These are phyloP conservation scores for Leucosticte australis DNA, from an alignment of 2,113 vertebrate species.

Conservation along the genomic window DNA sequence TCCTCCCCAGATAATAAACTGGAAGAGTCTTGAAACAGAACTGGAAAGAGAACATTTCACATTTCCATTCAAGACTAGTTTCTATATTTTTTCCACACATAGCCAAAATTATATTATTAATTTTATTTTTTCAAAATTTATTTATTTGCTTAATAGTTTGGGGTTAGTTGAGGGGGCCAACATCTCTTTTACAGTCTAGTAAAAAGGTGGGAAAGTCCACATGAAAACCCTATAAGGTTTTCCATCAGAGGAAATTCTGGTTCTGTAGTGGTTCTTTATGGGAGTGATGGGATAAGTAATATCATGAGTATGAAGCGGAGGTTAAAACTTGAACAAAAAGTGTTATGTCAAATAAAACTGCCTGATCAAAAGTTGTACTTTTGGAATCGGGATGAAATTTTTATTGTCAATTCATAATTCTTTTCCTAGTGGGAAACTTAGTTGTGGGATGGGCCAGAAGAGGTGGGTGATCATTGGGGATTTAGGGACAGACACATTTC, in stretches of 20 bases:
- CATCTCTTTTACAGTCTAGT: neutral
- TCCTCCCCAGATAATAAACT: neutral
- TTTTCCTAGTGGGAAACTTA: neutral
- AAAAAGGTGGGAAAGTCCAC: neutral
- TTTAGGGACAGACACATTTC: neutral
- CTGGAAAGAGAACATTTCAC: neutral
- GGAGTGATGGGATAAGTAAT: rapidly evolving
- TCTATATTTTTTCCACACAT: neutral
- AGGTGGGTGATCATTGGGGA: rapidly evolving
- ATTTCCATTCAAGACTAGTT: neutral
- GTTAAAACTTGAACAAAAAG: neutral
- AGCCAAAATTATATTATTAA: neutral
- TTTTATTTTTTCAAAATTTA: neutral
- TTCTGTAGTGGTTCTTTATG: neutral
- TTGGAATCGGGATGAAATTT: neutral
- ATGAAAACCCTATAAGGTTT: neutral
- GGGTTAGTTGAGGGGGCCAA: neutral
- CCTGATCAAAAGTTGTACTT: neutral
- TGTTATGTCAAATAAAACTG: neutral
- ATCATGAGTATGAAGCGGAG: neutral
- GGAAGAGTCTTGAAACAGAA: neutral
- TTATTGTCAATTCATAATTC: neutral
- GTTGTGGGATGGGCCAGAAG: neutral
- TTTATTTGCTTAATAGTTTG: neutral
- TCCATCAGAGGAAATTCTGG: neutral